phyloP scores from a whole-genome alignment of 2,888 invertebrate species.

The Dugesia japonica region DNA sequence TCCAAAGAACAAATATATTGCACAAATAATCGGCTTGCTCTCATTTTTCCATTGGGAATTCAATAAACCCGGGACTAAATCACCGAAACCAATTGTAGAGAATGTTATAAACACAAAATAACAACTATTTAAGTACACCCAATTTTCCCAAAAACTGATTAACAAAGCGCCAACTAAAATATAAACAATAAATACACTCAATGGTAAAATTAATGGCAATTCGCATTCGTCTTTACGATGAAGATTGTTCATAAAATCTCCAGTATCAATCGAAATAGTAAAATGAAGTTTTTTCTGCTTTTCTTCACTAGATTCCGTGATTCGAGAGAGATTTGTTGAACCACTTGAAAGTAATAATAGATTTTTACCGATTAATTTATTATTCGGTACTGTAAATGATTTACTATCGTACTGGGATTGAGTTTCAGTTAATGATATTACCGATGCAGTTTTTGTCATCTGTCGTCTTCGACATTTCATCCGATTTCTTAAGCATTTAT shows the following conservation, averaged over 20 bases:
- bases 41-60: not conserved
- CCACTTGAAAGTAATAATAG: not conserved
- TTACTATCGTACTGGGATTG: not conserved
- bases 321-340: not conserved
- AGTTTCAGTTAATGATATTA: not conserved
- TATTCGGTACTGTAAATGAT: not conserved
- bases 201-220: slow-evolving; percentile 22
- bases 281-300: not conserved
- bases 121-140: slow-evolving; percentile 25
- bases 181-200: slow-evolving; percentile 22
- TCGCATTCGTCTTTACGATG: not conserved
- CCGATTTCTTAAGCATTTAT: not conserved
- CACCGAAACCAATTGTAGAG: slow-evolving; percentile 28
- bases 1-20: not conserved
- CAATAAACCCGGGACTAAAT: slow-evolving; percentile 10
- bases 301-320: not conserved
- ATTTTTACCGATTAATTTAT: not conserved
- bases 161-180: slow-evolving; percentile 24
- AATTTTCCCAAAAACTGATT: slow-evolving; percentile 27
- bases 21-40: not conserved
- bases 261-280: not conserved
- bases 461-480: not conserved
- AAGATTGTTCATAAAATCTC: not conserved
- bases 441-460: not conserved
- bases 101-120: slow-evolving; percentile 33